Conservation (phyloP, 2,113 vertebrate genomes). For the Tupaia chinensis region DNA sequence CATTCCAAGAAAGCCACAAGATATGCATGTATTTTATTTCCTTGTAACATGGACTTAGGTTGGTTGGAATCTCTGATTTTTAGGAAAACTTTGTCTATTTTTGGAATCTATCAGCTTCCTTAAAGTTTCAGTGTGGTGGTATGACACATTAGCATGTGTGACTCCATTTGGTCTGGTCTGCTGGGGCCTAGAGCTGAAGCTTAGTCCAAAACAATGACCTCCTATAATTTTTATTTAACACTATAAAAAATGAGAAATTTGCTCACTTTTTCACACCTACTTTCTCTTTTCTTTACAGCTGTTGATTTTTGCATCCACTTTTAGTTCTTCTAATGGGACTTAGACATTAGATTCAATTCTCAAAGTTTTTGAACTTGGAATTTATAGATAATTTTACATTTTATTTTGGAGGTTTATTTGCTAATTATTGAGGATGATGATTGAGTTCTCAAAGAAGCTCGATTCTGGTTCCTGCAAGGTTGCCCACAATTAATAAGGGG, state of each 20-base stretch:
- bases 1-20: too few species aligned
- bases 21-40: too few species aligned
- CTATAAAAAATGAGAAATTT: not conserved
- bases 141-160: too few species aligned
- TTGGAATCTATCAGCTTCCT: too few species aligned
- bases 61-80: too few species aligned
- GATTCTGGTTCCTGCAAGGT: not conserved
- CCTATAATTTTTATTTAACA: too few species aligned
- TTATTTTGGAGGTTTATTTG: constrained; percentile 19
- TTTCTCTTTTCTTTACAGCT: not conserved
- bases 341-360: not conserved
- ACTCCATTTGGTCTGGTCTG: too few species aligned
- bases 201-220: too few species aligned
- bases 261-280: not conserved
- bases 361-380: not conserved
- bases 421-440: not conserved
- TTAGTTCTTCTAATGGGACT: not conserved
- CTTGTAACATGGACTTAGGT: too few species aligned
- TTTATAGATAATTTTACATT: not conserved
- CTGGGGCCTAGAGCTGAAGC: too few species aligned
- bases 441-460: not conserved
- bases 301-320: not conserved
- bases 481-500: not conserved
- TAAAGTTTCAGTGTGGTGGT: too few species aligned
- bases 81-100: too few species aligned